Percentiles rank a stretch among this genome's conserved stretches.
Conservation (phyloP, 2,888 invertebrate genomes). For the Agrotis clavis region DNA sequence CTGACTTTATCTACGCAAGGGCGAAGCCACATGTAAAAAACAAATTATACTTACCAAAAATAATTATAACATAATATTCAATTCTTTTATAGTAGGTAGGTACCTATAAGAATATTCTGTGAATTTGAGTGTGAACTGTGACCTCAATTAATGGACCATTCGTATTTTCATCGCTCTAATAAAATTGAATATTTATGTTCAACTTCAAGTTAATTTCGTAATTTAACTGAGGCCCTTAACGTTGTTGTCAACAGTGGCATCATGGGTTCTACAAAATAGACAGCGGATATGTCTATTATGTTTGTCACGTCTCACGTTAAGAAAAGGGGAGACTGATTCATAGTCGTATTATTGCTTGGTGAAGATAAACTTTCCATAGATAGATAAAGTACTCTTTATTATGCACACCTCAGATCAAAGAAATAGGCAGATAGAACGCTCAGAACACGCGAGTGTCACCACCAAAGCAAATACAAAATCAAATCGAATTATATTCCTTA, state of each 20-base stretch:
- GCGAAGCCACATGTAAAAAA: too few relatives aligned
- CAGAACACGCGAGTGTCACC: too few relatives aligned
- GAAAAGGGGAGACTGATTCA: background rate
- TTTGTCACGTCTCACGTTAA: background rate
- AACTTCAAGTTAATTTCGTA: background rate
- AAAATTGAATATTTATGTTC: constrained; percentile 12
- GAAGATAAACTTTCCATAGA: background rate
- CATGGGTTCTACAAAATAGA: background rate
- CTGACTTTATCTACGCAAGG: too few relatives aligned
- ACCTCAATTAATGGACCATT: background rate
- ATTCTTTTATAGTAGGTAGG: too few relatives aligned
- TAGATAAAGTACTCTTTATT: too few relatives aligned
- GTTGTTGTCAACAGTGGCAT: background rate
- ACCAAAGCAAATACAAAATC: too few relatives aligned
- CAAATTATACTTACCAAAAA: too few relatives aligned
- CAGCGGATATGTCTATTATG: constrained; percentile 19
- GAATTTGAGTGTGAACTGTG: constrained; percentile 1
- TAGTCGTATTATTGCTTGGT: background rate
- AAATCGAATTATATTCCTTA: too few relatives aligned
- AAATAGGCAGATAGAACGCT: too few relatives aligned
- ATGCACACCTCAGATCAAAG: too few relatives aligned
- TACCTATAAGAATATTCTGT: background rate
- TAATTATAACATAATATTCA: background rate
- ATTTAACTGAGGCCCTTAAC: background rate
- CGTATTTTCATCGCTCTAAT: background rate